Evolutionary conservation across 2,113 vertebrate genomes (phyloP).

Genomic region (Scalopus aquaticus): DNA sequence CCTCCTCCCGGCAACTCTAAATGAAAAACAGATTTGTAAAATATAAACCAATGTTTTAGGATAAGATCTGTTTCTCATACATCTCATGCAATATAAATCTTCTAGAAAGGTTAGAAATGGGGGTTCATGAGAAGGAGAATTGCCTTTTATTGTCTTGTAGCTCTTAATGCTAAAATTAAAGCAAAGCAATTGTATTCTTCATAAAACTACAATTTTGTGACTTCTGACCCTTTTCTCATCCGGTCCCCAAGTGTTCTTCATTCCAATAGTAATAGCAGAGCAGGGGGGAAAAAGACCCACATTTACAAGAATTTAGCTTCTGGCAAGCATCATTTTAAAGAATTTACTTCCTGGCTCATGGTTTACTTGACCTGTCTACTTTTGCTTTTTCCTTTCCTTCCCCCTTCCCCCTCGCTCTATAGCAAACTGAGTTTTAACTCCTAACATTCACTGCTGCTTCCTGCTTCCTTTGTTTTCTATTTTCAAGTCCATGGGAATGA

Average conservation of each 20-base stretch:
- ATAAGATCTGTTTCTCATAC: constrained; percentile 48
- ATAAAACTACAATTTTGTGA: constrained; percentile 78
- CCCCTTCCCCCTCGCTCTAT: constrained; percentile 67
- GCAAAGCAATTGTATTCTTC: constrained; percentile 69
- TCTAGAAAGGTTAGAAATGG: constrained; percentile 38
- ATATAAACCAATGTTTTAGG: neutral
- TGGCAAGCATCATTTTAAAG: constrained; percentile 83
- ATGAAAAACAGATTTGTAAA: constrained; percentile 74
- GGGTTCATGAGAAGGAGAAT: constrained; percentile 67
- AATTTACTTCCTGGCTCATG: constrained; percentile 88
- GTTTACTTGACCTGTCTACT: constrained; percentile 84
- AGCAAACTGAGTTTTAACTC: constrained; percentile 70
- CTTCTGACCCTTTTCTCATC: constrained; percentile 76
- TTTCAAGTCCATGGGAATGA: constrained; percentile 88
- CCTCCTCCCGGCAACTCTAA: constrained; percentile 49
- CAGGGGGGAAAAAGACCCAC: neutral
- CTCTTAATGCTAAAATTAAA: constrained; percentile 65
- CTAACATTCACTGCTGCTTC: constrained; percentile 75
- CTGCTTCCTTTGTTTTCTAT: constrained; percentile 84
- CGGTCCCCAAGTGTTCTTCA: constrained; percentile 78
- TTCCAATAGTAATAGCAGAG: constrained; percentile 60
- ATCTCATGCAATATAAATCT: constrained; percentile 58
- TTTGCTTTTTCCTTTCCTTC: constrained; percentile 73
- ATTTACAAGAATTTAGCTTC: constrained; percentile 83
- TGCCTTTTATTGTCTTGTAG: neutral